phyloP scores from a whole-genome alignment of 2,888 invertebrate species.

The Gibbula magus region DNA sequence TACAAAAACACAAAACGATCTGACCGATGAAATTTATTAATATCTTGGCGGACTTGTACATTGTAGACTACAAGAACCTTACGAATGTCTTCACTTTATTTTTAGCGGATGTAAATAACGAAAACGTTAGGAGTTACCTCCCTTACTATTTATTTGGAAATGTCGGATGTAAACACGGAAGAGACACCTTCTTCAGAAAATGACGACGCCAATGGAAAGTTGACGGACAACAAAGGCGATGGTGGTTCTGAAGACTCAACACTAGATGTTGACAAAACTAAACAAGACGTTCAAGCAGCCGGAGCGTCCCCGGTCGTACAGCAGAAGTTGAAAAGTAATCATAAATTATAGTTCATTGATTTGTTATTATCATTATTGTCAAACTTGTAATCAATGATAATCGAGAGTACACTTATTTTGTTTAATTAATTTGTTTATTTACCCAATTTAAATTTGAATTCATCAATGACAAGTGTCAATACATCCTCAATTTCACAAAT shows the following conservation, averaged over 20 bases:
- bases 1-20: no score
- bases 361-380: neutral
- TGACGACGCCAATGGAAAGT: neutral
- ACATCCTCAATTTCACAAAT: no score
- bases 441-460: no score
- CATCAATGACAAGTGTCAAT: no score
- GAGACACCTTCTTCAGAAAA: neutral
- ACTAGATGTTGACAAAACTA: neutral
- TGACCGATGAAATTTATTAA: no score
- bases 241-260: neutral
- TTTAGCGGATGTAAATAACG: neutral
- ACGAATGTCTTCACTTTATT: no score
- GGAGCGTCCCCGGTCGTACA: neutral
- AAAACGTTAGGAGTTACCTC: neutral
- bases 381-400: no score
- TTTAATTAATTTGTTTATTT: no score
- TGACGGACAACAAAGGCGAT: neutral
- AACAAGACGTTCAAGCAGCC: neutral
- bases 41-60: no score
- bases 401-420: no score
- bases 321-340: neutral
- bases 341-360: neutral
- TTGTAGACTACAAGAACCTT: no score
- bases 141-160: neutral
- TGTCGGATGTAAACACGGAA: constrained; percentile 23